Evolutionary conservation across 2,888 invertebrate genomes (phyloP).

Genomic region (Lasioglossum figueresi): DNA sequence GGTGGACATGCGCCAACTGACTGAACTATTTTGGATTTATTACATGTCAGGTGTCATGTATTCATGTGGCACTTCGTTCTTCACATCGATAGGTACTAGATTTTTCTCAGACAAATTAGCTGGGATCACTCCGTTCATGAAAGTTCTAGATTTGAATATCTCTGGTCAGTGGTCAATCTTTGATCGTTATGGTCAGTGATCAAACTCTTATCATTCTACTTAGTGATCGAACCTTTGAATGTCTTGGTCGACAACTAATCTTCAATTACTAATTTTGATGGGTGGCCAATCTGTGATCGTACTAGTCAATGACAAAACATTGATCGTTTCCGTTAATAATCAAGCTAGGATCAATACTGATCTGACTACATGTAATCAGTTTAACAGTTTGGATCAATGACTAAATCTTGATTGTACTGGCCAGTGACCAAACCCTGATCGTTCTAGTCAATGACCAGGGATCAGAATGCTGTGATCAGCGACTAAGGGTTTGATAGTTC

Average conservation of each 20-base stretch:
- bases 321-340: not conserved
- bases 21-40: constrained; percentile 68
- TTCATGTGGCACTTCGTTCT: constrained; percentile 74
- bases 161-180: not conserved
- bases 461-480: not conserved
- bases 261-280: not conserved
- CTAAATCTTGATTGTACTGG: not conserved
- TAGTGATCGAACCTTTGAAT: not conserved
- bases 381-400: not conserved
- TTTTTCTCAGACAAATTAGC: not conserved
- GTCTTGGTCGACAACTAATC: not conserved
- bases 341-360: not conserved
- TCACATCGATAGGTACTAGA: constrained; percentile 55
- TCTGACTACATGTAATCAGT: not conserved
- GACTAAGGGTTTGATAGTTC: not conserved
- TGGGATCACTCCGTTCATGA: not conserved
- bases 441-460: not conserved
- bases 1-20: constrained; percentile 83
- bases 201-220: not conserved
- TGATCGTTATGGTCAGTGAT: not conserved
- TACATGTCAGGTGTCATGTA: constrained; percentile 69
- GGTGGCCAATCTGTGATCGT: not conserved
- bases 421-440: not conserved
- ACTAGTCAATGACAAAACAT: not conserved
- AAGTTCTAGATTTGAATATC: not conserved